These are phyloP conservation scores for Platalea minor DNA, from an alignment of 2,797 vertebrate species.

Conservation along the genomic window DNA sequence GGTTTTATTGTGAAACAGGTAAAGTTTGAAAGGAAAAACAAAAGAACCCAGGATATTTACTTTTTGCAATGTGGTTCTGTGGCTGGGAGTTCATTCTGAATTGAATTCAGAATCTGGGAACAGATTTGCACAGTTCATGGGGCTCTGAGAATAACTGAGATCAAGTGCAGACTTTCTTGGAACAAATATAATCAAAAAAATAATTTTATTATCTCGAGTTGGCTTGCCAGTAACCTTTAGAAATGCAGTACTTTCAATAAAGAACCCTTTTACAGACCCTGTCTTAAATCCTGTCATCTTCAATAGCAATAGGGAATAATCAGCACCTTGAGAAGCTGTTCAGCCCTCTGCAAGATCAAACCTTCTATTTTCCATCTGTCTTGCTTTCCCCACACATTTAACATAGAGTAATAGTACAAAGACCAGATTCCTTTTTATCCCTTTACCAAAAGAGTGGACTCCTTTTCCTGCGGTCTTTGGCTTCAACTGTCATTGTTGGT, in stretches of 20 bases:
- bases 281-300: neutral
- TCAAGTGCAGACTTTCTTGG: neutral
- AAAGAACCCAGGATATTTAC: neutral
- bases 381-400: neutral
- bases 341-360: neutral
- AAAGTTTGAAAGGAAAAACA: neutral
- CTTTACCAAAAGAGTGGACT: neutral
- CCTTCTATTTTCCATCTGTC: neutral
- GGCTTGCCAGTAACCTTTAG: neutral
- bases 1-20: neutral
- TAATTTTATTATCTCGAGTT: neutral
- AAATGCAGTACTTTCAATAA: neutral
- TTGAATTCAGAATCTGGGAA: neutral
- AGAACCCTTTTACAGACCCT: neutral
- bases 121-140: neutral
- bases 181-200: neutral
- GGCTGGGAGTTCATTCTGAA: neutral
- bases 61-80: neutral
- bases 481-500: neutral
- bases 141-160: neutral
- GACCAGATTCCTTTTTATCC: fast-evolving
- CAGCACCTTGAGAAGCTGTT: neutral
- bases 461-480: neutral
- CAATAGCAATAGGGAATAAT: neutral
- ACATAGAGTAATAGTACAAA: neutral